Base-by-base conservation (phyloP, 2,797 vertebrate genomes). In the Eurystomus glaucurus region DNA sequence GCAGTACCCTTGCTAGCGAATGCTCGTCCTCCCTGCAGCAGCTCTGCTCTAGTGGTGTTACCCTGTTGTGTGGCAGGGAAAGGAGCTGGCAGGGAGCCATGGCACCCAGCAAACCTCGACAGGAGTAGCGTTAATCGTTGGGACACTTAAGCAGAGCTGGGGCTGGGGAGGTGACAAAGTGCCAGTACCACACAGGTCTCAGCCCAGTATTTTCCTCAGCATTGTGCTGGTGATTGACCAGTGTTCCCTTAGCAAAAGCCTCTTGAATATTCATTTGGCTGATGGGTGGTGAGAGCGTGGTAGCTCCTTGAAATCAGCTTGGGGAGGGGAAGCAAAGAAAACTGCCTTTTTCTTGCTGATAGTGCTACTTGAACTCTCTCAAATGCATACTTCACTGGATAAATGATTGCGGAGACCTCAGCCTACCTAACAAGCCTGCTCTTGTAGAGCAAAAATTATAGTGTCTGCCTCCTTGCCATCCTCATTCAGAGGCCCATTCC, bases 401-500 rank as follows among this genome's bases (percentile, higher is more conserved):
- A 89, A 92, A 90, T 78, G 88, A 91, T 78, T 81, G 75, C 2
- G 0, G 88, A 74, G 46, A 45, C 55, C 62, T 91, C 52, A 85
- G 89, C 90, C 86, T 93, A 68, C 85, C 91, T 92, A 83, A 93
- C 86, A 79, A 95, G 89, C 71, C 60, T 77, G 25, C 58, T 92
- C 85, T 78, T 83, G 69, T 78, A 22, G 45, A 91, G 79, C 48
- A 62, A 22, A 85, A 90, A 62, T 90, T 50, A n/a, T 3, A 70
- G 41, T 51, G 83, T 81, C 78, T 83, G 79, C 70, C 23, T 79
- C 33, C 78, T 92, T 50, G 85, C 86, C 78, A 51, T 80, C 79
- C 93, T 95, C 78, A 96, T 84, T 97, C 81, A 83, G 92, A 96
- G 97, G 80, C 86, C 96, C 92, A 46, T 93, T 97, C 87, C 96